Evolutionary conservation across 2,797 vertebrate genomes (phyloP).

Genomic region (Merluccius polli): DNA sequence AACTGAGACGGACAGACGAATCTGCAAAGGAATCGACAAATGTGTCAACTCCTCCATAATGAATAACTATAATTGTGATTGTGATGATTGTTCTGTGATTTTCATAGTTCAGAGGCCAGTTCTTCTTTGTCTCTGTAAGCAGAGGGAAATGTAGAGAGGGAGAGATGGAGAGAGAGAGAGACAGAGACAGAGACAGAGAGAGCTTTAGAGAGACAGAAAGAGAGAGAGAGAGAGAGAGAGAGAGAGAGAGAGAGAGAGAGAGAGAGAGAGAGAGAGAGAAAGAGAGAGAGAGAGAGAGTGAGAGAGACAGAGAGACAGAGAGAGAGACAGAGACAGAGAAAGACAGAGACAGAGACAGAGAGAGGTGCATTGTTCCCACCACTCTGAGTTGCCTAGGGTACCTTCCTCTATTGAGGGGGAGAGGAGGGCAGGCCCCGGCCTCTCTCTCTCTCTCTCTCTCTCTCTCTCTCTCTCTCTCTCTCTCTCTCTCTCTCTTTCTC

Average conservation of each 20-base stretch:
- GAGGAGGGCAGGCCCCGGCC: conserved; percentile 35
- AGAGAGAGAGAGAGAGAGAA: conserved; percentile 18
- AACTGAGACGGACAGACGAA: too few relatives aligned
- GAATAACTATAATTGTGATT: too few relatives aligned
- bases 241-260: conserved; percentile 21
- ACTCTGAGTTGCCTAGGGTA: conserved; percentile 54
- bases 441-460: conserved; percentile 45
- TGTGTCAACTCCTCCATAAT: too few relatives aligned
- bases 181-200: conserved; percentile 8
- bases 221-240: neutral
- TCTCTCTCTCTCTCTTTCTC: too few relatives aligned
- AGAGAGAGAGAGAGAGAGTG: neutral
- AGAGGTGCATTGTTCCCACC: conserved; percentile 43
- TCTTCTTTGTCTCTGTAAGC: conserved; percentile 42
- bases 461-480: neutral
- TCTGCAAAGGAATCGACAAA: too few relatives aligned
- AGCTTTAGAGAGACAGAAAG: neutral
- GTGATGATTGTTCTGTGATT: conserved; percentile 23
- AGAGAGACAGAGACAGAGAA: conserved; percentile 10
- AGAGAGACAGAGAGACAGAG: neutral
- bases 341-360: conserved; percentile 13
- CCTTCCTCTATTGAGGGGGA: conserved; percentile 39
- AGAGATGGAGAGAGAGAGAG: conserved; percentile 2
- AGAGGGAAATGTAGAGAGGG: conserved; percentile 50
- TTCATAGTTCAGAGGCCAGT: conserved; percentile 40